Conservation (phyloP, 2,113 vertebrate species). For the Corythaixoides concolor region DNA sequence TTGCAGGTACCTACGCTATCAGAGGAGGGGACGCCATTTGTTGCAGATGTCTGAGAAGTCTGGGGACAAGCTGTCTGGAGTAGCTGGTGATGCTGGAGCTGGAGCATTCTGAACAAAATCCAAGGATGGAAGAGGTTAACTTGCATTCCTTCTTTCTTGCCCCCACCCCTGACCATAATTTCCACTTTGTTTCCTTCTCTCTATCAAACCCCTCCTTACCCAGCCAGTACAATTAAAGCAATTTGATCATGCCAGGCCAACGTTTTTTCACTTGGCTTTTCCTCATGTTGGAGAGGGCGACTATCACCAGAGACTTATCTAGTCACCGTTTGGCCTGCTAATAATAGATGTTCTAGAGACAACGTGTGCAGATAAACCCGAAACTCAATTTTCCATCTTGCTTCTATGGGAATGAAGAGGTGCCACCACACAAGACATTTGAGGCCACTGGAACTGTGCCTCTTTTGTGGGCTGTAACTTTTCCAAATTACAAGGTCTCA, state of each 20-base stretch:
- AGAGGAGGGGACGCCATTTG: slow-evolving; percentile 48
- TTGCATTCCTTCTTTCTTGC: neutral
- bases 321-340: slow-evolving; percentile 1
- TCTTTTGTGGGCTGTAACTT: slow-evolving; percentile 60
- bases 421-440: slow-evolving; percentile 41
- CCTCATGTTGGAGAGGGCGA: neutral
- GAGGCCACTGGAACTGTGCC: slow-evolving; percentile 27
- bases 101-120: slow-evolving; percentile 84
- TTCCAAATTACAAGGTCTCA: slow-evolving; percentile 63
- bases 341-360: slow-evolving; percentile 21
- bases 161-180: neutral
- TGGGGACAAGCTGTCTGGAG: slow-evolving; percentile 70
- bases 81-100: slow-evolving; percentile 86
- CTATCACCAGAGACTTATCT: slow-evolving; percentile 5
- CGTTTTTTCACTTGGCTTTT: neutral
- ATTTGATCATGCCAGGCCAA: neutral
- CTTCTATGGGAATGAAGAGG: slow-evolving; percentile 28
- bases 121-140: neutral
- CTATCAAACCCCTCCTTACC: neutral
- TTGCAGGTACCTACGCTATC: slow-evolving; percentile 42
- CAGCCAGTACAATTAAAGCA: neutral
- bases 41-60: slow-evolving; percentile 28
- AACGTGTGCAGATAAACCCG: slow-evolving; percentile 35
- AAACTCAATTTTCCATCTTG: slow-evolving; percentile 17
- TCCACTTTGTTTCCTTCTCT: neutral